Evolutionary conservation across 2,113 vertebrate genomes (phyloP), one percentile per base, ranked within the genome.

Genomic region (Seriola aureovittata): DNA sequence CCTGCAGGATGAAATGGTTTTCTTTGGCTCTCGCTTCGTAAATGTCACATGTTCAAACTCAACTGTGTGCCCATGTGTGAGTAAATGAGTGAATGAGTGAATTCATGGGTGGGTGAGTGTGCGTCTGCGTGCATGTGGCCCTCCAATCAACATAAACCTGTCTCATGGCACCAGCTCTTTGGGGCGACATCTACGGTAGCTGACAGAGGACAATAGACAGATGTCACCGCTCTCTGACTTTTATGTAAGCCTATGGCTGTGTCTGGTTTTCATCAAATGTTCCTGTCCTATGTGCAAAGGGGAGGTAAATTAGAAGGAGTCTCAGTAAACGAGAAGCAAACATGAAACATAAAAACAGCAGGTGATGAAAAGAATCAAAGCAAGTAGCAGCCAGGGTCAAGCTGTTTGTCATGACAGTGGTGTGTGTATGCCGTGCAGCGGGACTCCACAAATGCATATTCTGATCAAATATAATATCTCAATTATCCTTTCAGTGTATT

Each of bases 1-100:
- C 80, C 71, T 60, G 63, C 17, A 80, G 84, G 83, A 89, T 23
- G 78, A 89, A 80, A 85, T 93, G 91, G 89, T 90, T 93, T 91
- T 84, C 91, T 89, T 94, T 88, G 50, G 78, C 78, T 94, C 78
- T 90, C 88, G 84, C 91, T 93, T 94, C 84, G 10, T 95, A 94
- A 95, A 94, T 93, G 93, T 94, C 92, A 92, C 86, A 78, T 71
- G 7, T 76, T 86, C 60, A 71, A 78, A 65, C 85, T 82, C 66
- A 17, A 29, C 77, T 9, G 5, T 21, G 65, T 82, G 40, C 71
- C 46, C 13, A 34, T 63, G 44, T 71, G 66, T 54, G 62, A 60
- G 66, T 36, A 25, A 55, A 54, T 67, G 75, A 54, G 69, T 71
- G 58, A 55, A 42, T 80, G 82, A 65, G 79, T 64, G 80, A 80